phyloP scores from a whole-genome alignment of 2,113 vertebrate species.

The Catagonus wagneri region DNA sequence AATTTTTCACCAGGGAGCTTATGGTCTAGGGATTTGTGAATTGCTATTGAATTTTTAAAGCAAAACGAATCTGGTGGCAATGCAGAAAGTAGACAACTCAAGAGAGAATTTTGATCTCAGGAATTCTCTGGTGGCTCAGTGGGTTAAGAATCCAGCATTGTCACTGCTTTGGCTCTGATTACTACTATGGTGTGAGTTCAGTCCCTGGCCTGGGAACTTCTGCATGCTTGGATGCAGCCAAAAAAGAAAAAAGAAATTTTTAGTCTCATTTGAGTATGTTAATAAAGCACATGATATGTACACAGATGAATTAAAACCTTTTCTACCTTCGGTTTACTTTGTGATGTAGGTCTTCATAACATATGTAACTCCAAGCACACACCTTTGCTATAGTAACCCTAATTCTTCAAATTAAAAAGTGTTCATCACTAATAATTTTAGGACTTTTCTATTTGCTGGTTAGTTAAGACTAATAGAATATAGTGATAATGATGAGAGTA shows the following conservation, averaged over 20 bases:
- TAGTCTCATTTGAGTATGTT: not conserved
- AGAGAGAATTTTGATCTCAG: not conserved
- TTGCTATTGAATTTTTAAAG: constrained; percentile 43
- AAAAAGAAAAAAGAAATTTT: not conserved
- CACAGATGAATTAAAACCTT: not conserved
- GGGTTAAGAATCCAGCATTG: too few relatives aligned
- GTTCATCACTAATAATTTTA: not conserved
- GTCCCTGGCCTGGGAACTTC: too few relatives aligned
- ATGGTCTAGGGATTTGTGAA: constrained; percentile 21
- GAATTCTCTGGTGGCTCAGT: too few relatives aligned
- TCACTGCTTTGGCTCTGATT: too few relatives aligned
- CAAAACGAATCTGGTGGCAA: not conserved
- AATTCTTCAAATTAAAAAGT: constrained; percentile 37
- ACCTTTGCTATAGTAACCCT: not conserved
- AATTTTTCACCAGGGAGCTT: constrained; percentile 50
- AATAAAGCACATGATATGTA: not conserved
- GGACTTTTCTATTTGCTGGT: not conserved
- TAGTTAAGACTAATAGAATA: not conserved
- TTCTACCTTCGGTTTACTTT: not conserved
- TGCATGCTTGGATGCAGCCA: too few relatives aligned
- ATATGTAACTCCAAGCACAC: not conserved
- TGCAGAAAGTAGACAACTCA: constrained; percentile 24
- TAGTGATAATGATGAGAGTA: not conserved
- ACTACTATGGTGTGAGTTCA: too few relatives aligned
- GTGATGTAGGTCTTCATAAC: not conserved